Percentiles rank a stretch among this genome's conserved stretches.
phyloP scores from a whole-genome alignment of 2,888 invertebrate genomes.

The Xestia xanthographa region DNA sequence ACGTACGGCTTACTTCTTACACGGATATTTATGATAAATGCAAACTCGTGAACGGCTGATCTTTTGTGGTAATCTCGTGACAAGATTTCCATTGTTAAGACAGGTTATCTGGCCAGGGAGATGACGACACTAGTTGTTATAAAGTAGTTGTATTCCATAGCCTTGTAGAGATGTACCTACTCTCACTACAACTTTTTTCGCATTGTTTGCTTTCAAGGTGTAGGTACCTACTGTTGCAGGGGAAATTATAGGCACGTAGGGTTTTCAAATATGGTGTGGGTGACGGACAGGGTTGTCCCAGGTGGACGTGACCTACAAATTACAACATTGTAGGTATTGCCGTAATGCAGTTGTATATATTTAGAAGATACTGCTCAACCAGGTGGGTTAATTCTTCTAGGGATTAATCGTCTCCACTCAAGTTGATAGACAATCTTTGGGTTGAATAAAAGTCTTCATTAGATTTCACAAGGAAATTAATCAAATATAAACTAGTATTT shows the following conservation, averaged over 20 bases:
- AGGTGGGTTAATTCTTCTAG: background rate
- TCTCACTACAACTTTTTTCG: background rate
- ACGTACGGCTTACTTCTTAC: conserved; percentile 56
- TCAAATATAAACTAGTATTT: too few species aligned
- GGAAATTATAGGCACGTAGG: conserved; percentile 11
- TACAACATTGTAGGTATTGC: background rate
- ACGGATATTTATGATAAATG: conserved; percentile 59
- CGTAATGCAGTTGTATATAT: background rate
- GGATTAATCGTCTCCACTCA: background rate
- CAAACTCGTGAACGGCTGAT: conserved; percentile 53
- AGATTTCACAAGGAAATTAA: too few species aligned
- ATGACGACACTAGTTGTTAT: conserved; percentile 17
- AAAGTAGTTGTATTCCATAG: conserved; percentile 1
- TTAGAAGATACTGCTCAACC: too few species aligned
- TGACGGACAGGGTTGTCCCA: conserved; percentile 19
- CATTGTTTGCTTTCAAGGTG: background rate
- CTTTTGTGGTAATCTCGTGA: conserved; percentile 43
- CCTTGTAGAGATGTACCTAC: conserved; percentile 1
- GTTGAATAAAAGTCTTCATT: too few species aligned
- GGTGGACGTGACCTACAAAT: background rate
- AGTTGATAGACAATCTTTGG: too few species aligned
- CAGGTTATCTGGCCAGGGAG: conserved; percentile 14
- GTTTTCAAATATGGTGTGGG: background rate
- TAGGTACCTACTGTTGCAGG: background rate
- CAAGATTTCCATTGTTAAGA: conserved; percentile 42